These are phyloP conservation scores for Dinomys branickii DNA, from an alignment of 2,113 vertebrate species.

Conservation along the genomic window DNA sequence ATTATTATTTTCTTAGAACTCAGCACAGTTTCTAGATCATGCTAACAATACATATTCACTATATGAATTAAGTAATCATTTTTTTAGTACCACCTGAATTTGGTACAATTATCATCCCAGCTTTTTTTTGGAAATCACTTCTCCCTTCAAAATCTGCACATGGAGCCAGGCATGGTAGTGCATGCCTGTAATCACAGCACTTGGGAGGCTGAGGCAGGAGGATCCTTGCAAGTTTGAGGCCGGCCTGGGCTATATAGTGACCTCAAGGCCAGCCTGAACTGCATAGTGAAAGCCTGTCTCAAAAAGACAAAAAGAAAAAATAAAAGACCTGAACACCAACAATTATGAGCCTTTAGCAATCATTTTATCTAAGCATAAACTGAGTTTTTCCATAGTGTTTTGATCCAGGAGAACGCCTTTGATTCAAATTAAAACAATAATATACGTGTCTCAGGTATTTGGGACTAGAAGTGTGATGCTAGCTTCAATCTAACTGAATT, in stretches of 20 bases:
- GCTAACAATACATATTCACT: not conserved
- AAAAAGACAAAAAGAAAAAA: no score
- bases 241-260: no score
- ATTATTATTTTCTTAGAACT: slow-evolving; percentile 11
- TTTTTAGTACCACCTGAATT: slow-evolving; percentile 1
- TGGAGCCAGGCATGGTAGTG: no score
- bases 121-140: not conserved
- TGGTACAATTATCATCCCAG: not conserved
- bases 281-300: no score
- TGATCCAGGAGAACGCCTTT: not conserved
- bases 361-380: not conserved
- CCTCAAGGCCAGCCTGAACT: no score
- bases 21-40: not conserved
- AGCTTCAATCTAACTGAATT: not conserved
- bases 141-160: not conserved
- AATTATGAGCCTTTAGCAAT: not conserved
- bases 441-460: not conserved
- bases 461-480: not conserved
- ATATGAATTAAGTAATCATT: not conserved
- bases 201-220: no score
- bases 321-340: not conserved
- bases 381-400: not conserved
- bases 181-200: no score
- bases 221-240: no score
- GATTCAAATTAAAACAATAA: not conserved